A percentile compares a stretch with the other conserved stretches of the same genome.
phyloP scores from a whole-genome alignment of 2,113 vertebrate genomes.

The Toxotes chatareus region DNA sequence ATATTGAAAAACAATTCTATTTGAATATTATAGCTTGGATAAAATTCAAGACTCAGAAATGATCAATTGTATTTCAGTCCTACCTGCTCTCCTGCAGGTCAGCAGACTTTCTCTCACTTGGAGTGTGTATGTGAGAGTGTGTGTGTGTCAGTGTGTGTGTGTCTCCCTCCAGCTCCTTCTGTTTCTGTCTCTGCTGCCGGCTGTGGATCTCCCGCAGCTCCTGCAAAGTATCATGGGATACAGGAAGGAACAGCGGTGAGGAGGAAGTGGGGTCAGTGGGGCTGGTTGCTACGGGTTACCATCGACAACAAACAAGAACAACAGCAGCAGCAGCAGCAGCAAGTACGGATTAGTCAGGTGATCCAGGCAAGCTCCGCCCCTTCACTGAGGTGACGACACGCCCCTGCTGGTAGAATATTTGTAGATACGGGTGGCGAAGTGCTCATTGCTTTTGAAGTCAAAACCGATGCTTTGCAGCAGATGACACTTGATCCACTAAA shows the following conservation, averaged over 20 bases:
- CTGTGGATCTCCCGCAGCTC: constrained; percentile 95
- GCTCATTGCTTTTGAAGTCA: background rate
- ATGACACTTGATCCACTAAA: background rate
- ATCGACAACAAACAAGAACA: constrained; percentile 59
- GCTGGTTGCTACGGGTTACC: constrained; percentile 65
- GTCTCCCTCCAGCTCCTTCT: constrained; percentile 85
- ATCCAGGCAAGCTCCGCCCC: constrained; percentile 67
- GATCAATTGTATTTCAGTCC: background rate
- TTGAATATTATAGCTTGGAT: background rate
- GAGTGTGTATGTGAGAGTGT: constrained; percentile 61
- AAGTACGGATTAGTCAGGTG: constrained; percentile 59
- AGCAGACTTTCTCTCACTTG: constrained; percentile 68
- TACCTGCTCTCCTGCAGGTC: constrained; percentile 81
- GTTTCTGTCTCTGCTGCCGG: constrained; percentile 94
- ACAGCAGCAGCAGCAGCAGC: constrained; percentile 38
- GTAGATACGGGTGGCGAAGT: background rate
- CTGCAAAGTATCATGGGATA: constrained; percentile 83
- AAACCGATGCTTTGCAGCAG: background rate
- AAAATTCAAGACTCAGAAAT: background rate
- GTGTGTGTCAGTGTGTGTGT: constrained; percentile 61
- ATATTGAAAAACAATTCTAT: background rate
- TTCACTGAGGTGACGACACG: background rate
- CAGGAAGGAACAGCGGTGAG: constrained; percentile 73
- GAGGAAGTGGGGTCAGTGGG: constrained; percentile 65
- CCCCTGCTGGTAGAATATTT: background rate